Conservation (phyloP, 2,888 invertebrate species). For the Parnassius glacialis region DNA sequence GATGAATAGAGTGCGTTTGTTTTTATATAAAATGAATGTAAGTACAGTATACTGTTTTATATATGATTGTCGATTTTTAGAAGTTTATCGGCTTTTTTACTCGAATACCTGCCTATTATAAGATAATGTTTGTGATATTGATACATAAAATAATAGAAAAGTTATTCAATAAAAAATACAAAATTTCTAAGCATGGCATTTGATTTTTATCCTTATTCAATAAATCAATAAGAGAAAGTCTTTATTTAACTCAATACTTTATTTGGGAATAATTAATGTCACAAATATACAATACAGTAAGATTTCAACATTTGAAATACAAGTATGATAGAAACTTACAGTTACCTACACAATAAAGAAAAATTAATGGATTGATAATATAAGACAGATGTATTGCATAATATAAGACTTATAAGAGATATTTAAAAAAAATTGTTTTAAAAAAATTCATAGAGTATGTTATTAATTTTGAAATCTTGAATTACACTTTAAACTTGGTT, state of each 20-base stretch:
- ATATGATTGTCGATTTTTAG: slow-evolving; percentile 52
- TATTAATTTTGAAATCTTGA: background rate
- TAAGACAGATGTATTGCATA: background rate
- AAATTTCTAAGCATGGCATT: slow-evolving; percentile 59
- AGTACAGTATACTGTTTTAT: slow-evolving; percentile 29
- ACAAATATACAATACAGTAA: slow-evolving; percentile 61
- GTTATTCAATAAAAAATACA: slow-evolving; percentile 76
- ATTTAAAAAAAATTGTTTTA: background rate
- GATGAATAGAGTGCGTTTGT: slow-evolving; percentile 29
- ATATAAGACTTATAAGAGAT: background rate
- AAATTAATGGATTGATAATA: background rate
- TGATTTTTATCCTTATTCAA: slow-evolving; percentile 32
- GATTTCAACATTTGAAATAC: slow-evolving; percentile 70
- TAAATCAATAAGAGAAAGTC: background rate
- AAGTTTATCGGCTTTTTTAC: slow-evolving; percentile 69
- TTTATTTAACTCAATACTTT: slow-evolving; percentile 71
- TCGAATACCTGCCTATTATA: slow-evolving; percentile 68
- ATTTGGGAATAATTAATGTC: slow-evolving; percentile 75
- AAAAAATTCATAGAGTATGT: background rate
- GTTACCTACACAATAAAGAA: slow-evolving; percentile 26
- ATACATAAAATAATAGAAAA: slow-evolving; percentile 63
- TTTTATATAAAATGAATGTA: slow-evolving; percentile 22
- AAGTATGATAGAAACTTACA: slow-evolving; percentile 55
- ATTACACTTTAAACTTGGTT: background rate
- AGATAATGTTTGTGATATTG: slow-evolving; percentile 74